These are phyloP conservation scores for Microtus pennsylvanicus DNA, from an alignment of 2,113 vertebrate species.

Conservation along the genomic window DNA sequence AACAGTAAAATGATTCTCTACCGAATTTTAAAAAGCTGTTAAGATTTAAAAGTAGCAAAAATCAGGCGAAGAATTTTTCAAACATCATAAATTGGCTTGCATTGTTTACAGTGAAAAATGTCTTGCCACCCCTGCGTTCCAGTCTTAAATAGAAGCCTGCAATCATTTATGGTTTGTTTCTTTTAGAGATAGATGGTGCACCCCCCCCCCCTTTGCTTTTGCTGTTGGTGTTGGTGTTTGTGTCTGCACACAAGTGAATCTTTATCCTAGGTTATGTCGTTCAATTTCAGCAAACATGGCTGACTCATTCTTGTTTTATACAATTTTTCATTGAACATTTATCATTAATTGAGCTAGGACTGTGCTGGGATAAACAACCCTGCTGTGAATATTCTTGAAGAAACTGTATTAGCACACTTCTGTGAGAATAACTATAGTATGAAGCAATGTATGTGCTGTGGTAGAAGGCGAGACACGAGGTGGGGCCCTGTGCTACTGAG, in stretches of 20 bases:
- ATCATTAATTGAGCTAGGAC: not conserved
- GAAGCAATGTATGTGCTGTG: conserved; percentile 38
- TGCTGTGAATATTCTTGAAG: conserved; percentile 58
- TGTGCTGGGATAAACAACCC: conserved; percentile 25
- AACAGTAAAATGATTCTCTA: conserved; percentile 8
- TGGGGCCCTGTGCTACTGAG: not conserved
- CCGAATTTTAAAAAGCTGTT: conserved; percentile 7
- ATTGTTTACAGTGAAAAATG: conserved; percentile 40
- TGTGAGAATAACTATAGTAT: not conserved
- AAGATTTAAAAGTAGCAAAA: conserved; percentile 47
- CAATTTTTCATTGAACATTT: conserved; percentile 28
- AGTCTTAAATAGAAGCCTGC: not conserved
- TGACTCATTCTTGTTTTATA: conserved; percentile 55
- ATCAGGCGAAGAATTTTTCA: not conserved
- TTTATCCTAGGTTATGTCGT: conserved; percentile 11
- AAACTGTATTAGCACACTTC: conserved; percentile 20
- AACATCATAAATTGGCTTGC: not conserved
- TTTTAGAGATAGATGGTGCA: not conserved
- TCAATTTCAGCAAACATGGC: not conserved
- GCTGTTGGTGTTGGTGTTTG: not conserved
- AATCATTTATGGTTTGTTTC: not conserved
- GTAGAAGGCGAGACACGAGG: not conserved
- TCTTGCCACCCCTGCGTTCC: not conserved
- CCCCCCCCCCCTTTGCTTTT: not conserved
- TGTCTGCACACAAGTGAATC: not conserved